These are phyloP conservation scores for Macroglossus sobrinus DNA, from an alignment of 2,113 vertebrate genomes.

Conservation along the genomic window DNA sequence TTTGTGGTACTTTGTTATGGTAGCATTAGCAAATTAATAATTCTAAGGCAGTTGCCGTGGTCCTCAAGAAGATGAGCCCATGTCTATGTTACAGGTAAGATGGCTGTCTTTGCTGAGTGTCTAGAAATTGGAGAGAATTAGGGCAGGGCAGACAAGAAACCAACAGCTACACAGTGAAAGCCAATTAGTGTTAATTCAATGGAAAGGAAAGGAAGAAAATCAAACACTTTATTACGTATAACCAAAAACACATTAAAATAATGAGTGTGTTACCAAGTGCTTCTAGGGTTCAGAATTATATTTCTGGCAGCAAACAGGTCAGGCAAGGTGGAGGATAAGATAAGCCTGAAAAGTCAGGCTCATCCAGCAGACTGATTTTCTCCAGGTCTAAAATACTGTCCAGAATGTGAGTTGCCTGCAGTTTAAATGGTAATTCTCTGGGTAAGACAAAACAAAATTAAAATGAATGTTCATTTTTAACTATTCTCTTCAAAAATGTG, in stretches of 20 bases:
- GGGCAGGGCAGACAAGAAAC: background rate
- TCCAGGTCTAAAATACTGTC: background rate
- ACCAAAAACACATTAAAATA: constrained; percentile 57
- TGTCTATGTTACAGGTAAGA: background rate
- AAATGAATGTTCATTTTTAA: constrained; percentile 42
- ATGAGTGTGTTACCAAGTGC: constrained; percentile 18
- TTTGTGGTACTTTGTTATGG: background rate
- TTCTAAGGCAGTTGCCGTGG: background rate
- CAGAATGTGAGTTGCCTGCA: background rate
- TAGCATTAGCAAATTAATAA: background rate
- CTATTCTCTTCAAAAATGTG: constrained; percentile 34
- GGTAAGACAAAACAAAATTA: constrained; percentile 48
- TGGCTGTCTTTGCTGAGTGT: background rate
- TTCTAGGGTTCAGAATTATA: constrained; percentile 39
- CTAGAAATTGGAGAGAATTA: constrained; percentile 17
- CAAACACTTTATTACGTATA: constrained; percentile 49
- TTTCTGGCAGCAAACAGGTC: constrained; percentile 43
- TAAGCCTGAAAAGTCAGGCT: constrained; percentile 40
- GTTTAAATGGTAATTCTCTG: constrained; percentile 6
- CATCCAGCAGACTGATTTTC: background rate
- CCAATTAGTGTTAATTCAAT: constrained; percentile 41
- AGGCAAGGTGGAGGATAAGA: constrained; percentile 47
- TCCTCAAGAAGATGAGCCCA: background rate
- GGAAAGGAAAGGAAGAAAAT: constrained; percentile 34
- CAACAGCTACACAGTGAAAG: constrained; percentile 6